Evolutionary conservation across 2,797 vertebrate species (phyloP).

Genomic region (Sebastes baramenuke): DNA sequence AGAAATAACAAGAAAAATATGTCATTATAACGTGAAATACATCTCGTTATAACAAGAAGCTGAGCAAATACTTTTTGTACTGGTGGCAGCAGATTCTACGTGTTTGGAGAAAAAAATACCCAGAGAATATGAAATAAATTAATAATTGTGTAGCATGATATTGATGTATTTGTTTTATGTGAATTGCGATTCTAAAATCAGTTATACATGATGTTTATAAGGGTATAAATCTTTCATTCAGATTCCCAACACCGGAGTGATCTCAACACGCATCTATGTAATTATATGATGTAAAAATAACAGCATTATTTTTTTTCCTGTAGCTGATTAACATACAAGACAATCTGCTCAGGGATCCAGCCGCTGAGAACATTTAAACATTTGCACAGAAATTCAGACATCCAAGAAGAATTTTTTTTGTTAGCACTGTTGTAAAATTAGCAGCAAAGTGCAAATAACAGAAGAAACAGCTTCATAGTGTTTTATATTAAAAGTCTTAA

Average conservation of each 20-base stretch:
- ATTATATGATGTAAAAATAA: conserved; percentile 19
- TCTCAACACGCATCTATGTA: background rate
- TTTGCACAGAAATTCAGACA: conserved; percentile 7
- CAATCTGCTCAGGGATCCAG: conserved; percentile 58
- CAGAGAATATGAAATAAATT: background rate
- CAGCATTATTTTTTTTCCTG: background rate
- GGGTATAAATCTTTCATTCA: background rate
- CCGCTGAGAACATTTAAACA: conserved; percentile 38
- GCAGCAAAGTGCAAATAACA: conserved; percentile 41
- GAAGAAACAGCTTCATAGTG: conserved; percentile 48
- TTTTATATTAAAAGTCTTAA: conserved; percentile 12
- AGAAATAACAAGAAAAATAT: background rate
- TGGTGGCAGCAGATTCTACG: background rate
- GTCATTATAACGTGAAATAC: background rate
- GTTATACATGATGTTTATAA: background rate
- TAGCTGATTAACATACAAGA: background rate
- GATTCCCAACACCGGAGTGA: background rate
- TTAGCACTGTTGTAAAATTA: conserved; percentile 26
- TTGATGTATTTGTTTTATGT: background rate
- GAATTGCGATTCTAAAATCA: background rate
- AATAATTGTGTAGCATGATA: background rate
- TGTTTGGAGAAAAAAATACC: background rate
- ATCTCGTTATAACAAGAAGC: background rate
- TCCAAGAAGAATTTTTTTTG: background rate
- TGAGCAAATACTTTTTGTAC: background rate